Conservation (phyloP, 2,113 vertebrate species). For the Odocoileus virginianus region DNA sequence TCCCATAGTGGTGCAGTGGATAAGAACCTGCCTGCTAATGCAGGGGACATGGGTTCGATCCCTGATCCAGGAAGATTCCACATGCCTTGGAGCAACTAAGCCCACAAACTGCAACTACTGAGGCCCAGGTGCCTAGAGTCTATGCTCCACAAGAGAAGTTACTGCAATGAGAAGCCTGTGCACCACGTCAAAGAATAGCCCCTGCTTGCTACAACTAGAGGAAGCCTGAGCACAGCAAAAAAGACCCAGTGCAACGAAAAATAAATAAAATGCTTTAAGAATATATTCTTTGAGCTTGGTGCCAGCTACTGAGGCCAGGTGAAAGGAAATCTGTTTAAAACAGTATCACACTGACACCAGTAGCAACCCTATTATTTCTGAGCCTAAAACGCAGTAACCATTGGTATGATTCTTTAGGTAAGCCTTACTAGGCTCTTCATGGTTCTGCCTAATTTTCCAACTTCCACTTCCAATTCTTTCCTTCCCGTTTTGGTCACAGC, state of each 20-base stretch:
- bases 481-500: neutral
- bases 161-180: neutral
- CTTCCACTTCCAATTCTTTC: neutral
- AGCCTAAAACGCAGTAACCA: neutral
- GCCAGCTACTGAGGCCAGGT: neutral
- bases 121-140: neutral
- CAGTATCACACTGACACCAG: neutral
- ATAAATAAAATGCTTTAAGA: neutral
- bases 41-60: neutral
- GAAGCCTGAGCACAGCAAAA: neutral
- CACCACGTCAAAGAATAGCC: neutral
- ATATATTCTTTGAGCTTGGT: neutral
- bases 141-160: neutral
- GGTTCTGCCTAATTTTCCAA: neutral
- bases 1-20: neutral
- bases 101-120: neutral
- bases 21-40: neutral
- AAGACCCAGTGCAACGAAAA: neutral
- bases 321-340: constrained; percentile 35
- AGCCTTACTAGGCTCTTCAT: neutral
- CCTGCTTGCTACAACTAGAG: neutral
- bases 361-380: neutral
- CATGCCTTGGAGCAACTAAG: neutral
- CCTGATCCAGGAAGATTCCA: neutral
- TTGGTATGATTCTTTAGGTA: neutral